These are phyloP conservation scores for Caenorhabditis briggsae DNA, from an alignment of 1,140 invertebrate genomes.

Conservation along the genomic window DNA sequence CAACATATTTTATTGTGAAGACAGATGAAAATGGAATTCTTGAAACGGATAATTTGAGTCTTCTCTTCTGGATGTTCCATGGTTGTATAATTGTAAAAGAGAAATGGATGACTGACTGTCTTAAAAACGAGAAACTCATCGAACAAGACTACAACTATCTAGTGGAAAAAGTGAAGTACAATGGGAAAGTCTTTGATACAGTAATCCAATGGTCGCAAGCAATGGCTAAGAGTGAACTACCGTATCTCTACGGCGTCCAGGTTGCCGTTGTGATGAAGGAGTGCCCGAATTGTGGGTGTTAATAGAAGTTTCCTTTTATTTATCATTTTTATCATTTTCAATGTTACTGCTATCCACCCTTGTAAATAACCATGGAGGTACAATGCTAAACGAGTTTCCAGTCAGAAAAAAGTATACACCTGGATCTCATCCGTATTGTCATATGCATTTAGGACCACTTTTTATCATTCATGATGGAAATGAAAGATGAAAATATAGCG, in stretches of 20 bases:
- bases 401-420: neutral
- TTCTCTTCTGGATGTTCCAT: neutral
- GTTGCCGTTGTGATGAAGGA: neutral
- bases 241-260: neutral
- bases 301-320: neutral
- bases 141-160: neutral
- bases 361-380: neutral
- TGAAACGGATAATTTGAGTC: neutral
- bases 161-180: constrained; percentile 26
- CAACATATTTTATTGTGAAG: neutral
- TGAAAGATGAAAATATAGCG: neutral
- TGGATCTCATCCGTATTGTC: constrained; percentile 27
- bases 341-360: neutral
- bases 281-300: neutral
- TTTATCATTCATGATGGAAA: constrained; percentile 23
- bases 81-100: constrained; percentile 16
- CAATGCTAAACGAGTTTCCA: neutral
- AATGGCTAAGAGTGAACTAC: neutral
- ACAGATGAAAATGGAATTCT: neutral
- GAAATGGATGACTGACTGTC: neutral
- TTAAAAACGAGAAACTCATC: neutral
- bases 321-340: neutral
- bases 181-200: neutral
- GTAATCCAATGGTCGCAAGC: neutral
- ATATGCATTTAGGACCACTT: constrained; percentile 14